phyloP scores from a whole-genome alignment of 2,113 vertebrate species.

The Corvus moneduloides region DNA sequence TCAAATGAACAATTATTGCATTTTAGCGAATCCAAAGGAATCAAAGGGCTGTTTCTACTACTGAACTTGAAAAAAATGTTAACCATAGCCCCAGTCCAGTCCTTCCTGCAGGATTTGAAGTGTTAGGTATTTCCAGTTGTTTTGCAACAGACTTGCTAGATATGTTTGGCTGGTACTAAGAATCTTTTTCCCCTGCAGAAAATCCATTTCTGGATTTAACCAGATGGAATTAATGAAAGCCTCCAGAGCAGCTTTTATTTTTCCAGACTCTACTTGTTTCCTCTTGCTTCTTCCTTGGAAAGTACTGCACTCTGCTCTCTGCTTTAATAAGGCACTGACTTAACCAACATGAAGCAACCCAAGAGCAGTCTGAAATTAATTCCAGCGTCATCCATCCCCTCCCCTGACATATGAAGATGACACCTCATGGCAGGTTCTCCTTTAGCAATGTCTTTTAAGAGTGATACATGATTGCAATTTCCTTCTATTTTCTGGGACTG shows the following conservation, averaged over 20 bases:
- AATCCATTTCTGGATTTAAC: neutral
- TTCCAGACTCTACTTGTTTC: neutral
- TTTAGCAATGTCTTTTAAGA: constrained; percentile 3
- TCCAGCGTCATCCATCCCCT: neutral
- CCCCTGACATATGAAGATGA: neutral
- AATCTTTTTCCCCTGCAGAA: neutral
- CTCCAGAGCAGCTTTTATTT: neutral
- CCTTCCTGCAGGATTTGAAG: neutral
- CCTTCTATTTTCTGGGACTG: neutral
- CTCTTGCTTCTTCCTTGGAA: neutral
- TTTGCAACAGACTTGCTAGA: neutral
- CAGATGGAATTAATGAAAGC: neutral
- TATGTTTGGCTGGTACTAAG: neutral
- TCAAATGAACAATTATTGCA: neutral
- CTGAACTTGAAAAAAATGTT: neutral
- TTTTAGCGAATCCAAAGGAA: neutral
- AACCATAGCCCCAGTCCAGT: neutral
- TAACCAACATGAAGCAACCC: neutral
- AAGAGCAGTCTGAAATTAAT: neutral
- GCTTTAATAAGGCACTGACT: neutral
- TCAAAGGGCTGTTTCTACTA: neutral
- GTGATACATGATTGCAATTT: constrained; percentile 18
- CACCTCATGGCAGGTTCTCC: neutral
- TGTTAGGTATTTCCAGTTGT: accelerated
- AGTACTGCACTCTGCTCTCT: neutral